phyloP scores from a whole-genome alignment of 2,888 invertebrate species.

The Pristionchus japonicus region DNA sequence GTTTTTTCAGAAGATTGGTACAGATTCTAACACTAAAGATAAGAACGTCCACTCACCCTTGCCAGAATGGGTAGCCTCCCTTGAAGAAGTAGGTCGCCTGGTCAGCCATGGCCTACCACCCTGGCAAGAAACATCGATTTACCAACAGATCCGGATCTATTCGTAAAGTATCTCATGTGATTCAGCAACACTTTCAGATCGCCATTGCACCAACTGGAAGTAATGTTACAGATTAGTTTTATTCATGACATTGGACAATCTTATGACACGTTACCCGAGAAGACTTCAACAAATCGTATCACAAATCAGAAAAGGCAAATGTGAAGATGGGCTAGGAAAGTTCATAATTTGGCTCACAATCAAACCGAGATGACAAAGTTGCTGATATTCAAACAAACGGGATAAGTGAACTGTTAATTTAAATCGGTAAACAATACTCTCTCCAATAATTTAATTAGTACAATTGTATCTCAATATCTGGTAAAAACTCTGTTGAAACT shows the following conservation, averaged over 20 bases:
- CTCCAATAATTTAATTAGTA: constrained; percentile 20
- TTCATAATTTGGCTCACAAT: constrained; percentile 16
- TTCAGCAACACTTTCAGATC: background rate
- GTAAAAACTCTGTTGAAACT: constrained; percentile 11
- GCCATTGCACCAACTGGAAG: background rate
- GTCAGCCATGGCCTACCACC: background rate
- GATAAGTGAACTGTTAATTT: background rate
- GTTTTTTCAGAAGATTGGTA: background rate
- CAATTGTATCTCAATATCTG: constrained; percentile 5
- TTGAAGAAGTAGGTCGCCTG: background rate
- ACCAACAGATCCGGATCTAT: no score
- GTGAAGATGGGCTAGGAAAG: background rate
- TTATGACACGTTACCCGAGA: constrained; percentile 18
- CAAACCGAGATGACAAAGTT: constrained; percentile 39
- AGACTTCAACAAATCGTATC: constrained; percentile 12
- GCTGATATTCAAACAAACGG: background rate
- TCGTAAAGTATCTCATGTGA: background rate
- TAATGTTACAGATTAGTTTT: background rate
- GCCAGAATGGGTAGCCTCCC: background rate
- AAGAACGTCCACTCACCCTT: background rate
- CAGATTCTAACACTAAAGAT: background rate
- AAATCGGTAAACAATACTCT: background rate
- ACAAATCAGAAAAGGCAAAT: constrained; percentile 6
- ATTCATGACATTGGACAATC: background rate
- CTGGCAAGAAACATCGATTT: background rate